Evolutionary conservation across 2,113 vertebrate species (phyloP), one percentile per base, ranked within the genome.

Genomic region (Cottus gobio): DNA sequence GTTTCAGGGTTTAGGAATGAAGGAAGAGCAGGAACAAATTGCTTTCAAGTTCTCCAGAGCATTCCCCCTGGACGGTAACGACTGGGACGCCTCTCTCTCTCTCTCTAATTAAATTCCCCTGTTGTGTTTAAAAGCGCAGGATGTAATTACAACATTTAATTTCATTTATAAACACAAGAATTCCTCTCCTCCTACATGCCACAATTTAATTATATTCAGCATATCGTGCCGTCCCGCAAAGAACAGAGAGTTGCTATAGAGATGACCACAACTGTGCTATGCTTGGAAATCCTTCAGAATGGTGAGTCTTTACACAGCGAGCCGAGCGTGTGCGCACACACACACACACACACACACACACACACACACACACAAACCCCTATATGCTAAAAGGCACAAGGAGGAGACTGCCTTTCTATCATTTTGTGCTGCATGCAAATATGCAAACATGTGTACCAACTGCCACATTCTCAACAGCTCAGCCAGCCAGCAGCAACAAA

Each of bases 111-210:
- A 95, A 93, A 92, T 85, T 79, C 80, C 80, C 88, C 86, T 68
- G 66, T 87, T 90, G 84, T 88, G 89, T 91, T 92, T 89, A 85
- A 93, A 92, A 91, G 79, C 71, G 81, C 79, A 88, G 85, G 87
- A 84, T 87, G 80, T 93, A 92, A 94, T 94, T 93, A 93, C 77
- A 92, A 91, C 90, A 88, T 92, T 93, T 91, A 87, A 77, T 87
- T 94, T 89, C 81, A 87, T 90, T 90, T 90, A 71, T 72, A 88
- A 89, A 89, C 75, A 79, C 76, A 79, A 77, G 24, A 71, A 77
- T 89, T 87, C 87, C 82, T 70, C 68, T 46, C 87, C 85, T 82
- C 82, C 80, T 83, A 85, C 83, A 64, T 67, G 75, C 68, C 78
- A 71, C 86, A 20, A 66, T 90, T 89, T 88, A 90, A 93, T 90